Evolutionary conservation across 2,797 vertebrate species (phyloP), one percentile per base, ranked within the genome.

Genomic region (Sebastes steindachneri): DNA sequence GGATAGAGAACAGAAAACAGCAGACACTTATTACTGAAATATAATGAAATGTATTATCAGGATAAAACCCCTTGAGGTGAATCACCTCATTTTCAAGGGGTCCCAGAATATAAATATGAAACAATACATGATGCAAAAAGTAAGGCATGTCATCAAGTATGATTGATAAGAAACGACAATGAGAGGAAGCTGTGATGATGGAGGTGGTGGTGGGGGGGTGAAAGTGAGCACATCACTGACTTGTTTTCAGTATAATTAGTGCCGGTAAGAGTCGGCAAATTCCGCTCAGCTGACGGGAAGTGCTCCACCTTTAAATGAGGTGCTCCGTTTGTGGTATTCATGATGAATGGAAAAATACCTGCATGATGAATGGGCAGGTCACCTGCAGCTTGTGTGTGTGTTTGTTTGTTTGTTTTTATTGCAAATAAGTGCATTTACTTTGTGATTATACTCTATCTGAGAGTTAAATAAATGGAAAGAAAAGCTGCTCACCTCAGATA

Each of bases 141-240:
- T 53, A 83, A 72, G 33, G 70, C 26, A 83, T 73, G 35, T 23
- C 55, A 68, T 81, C 68, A 82, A 33, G 29, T 75, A 33, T 62
- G 8, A 77, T 80, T 54, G 68, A 77, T 64, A 62, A 54, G 5
- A 68, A 82, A 62, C 5, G 17, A 15, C 33, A 80, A 59, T 14
- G 26, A 72, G 45, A 71, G 25, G 76, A 75, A 79, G 78, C 74
- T 76, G 60, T n/a, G 62, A 41, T 19, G 21, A 19, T 51, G 45
- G 26, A 66, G 54, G 57, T 51, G 45, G 26, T 63, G 54, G 57
- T 59, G 79, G 6, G 45, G 48, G 59, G 75, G 37, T 57, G 54
- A 31, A 14, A 54, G 58, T 62, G 35, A 76, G 25, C 48, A 23
- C 31, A 58, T 67, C 55, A 41, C 26, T 75, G 74, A 72, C 66